These are phyloP conservation scores for Leistus spinibarbis DNA, from an alignment of 2,888 invertebrate species.

Conservation along the genomic window DNA sequence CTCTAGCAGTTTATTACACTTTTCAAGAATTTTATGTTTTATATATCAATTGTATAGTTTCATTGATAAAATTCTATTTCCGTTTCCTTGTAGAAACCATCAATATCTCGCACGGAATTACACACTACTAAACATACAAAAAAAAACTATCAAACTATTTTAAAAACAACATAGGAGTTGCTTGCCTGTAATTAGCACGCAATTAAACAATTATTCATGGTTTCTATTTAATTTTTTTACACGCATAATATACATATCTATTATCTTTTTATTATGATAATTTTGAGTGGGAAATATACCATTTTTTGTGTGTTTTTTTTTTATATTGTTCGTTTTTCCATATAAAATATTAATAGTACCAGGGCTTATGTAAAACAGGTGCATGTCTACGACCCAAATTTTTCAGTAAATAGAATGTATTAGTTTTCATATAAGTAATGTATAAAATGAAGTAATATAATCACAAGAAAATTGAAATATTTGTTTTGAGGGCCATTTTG, in stretches of 20 bases:
- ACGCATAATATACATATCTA: too few relatives aligned
- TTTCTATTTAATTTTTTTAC: slow-evolving; percentile 8
- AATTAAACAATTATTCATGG: slow-evolving; percentile 33
- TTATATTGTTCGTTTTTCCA: not conserved
- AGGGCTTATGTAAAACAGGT: too few relatives aligned
- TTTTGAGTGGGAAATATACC: not conserved
- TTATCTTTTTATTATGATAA: not conserved
- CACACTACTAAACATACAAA: not conserved
- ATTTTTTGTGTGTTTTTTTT: not conserved
- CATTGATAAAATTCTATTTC: not conserved
- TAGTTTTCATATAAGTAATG: too few relatives aligned
- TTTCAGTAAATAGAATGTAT: too few relatives aligned
- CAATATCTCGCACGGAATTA: not conserved
- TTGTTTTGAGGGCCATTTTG: too few relatives aligned
- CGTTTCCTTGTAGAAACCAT: slow-evolving; percentile 1
- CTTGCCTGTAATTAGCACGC: slow-evolving; percentile 11
- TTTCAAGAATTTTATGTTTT: too few relatives aligned
- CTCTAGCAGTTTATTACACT: too few relatives aligned
- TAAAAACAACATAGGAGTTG: not conserved
- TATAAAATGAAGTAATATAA: too few relatives aligned
- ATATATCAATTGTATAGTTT: not conserved
- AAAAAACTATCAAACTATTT: not conserved
- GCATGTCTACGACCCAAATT: too few relatives aligned
- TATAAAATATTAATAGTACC: too few relatives aligned
- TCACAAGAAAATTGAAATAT: too few relatives aligned